These are phyloP conservation scores for Heteromormyrus szaboi DNA, from an alignment of 2,797 vertebrate species.

Conservation along the genomic window DNA sequence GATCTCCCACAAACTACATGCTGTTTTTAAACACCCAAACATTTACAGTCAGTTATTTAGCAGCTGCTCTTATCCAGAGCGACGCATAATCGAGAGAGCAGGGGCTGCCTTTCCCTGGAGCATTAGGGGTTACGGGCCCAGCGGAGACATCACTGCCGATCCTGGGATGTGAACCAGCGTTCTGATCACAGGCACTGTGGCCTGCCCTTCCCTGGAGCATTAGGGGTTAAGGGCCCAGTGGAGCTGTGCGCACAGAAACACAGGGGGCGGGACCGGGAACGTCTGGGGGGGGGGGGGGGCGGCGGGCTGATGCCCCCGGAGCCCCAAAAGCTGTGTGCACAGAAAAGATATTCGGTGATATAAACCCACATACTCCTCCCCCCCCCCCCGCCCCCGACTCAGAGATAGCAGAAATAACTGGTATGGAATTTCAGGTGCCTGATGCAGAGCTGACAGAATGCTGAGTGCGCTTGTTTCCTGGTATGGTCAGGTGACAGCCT, in stretches of 20 bases:
- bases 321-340: background rate
- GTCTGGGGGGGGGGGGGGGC: background rate
- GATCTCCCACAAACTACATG: background rate
- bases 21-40: background rate
- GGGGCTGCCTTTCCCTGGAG: background rate
- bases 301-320: background rate
- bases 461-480: background rate
- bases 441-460: background rate
- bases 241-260: background rate
- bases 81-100: background rate
- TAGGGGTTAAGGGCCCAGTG: no score
- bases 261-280: background rate
- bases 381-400: background rate
- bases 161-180: background rate
- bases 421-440: slow-evolving; percentile 5
- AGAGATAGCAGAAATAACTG: background rate
- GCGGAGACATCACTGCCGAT: background rate
- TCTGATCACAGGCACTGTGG: background rate
- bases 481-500: background rate
- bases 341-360: background rate
- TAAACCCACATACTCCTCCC: background rate
- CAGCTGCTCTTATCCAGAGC: background rate
- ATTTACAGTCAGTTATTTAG: background rate
- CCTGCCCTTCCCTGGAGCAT: background rate
- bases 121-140: background rate